Evolutionary conservation across 2,797 vertebrate species (phyloP), one percentile per base, ranked within the genome.

Genomic region (Cynodonichthys magdalenae): DNA sequence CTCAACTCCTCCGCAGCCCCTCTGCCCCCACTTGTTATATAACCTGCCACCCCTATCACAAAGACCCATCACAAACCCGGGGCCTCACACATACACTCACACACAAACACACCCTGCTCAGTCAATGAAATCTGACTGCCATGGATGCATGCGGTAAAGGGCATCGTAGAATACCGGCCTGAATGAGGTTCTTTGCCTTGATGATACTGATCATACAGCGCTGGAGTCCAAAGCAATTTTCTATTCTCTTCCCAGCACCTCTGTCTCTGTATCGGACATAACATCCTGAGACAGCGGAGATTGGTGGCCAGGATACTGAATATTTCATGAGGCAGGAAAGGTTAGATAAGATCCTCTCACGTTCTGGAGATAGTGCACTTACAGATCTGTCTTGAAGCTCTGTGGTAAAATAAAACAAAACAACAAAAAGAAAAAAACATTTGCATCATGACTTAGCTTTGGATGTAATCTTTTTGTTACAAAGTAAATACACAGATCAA

Each of bases 281-380:
- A 89, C 89, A 89, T 90, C 90, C 89, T 84, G 86, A 90, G 87
- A 89, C 84, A 68, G 85, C 79, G 82, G 88, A 90, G 91, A 92
- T 92, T 90, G 90, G 90, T 91, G 90, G 84, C 90, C 84, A 88
- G 89, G 90, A 90, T 89, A 77, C 89, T 92, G 90, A 91, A 92
- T 92, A 84, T 92, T 92, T 92, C 90, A 91, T 90, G 89, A 90
- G 89, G 82, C 89, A 86, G 88, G 82, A 92, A 90, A 91, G 91
- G 90, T 92, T 90, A 90, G 90, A 89, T 89, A 90, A 90, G 90
- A 90, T 90, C 90, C 83, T 87, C 85, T 77, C 80, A 84, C 66
- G 74, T 85, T 66, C 71, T 79, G 79, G 74, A 90, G 84, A 86
- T 83, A 75, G 81, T 77, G 83, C 82, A 80, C 79, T 84, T 76